These are phyloP conservation scores for Actinemys pallida DNA, from an alignment of 2,113 vertebrate species.

Conservation along the genomic window DNA sequence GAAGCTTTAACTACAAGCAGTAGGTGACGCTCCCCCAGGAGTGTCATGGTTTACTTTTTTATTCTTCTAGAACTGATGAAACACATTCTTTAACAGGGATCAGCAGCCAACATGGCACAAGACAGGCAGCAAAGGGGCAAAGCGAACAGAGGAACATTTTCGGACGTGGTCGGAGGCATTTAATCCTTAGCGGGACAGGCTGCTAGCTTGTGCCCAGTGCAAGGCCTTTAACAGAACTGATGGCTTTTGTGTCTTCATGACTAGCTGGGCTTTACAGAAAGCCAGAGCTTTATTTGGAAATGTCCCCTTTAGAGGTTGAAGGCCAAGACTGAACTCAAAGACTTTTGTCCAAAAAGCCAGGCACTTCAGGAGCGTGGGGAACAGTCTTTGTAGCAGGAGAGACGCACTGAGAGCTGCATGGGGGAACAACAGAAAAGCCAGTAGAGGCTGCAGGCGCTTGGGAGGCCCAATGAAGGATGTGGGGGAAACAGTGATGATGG, in stretches of 20 bases:
- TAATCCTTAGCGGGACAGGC: neutral
- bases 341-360: slow-evolving; percentile 1
- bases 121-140: slow-evolving; percentile 1
- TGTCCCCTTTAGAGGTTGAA: slow-evolving; percentile 4
- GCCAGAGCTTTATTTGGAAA: slow-evolving; percentile 13
- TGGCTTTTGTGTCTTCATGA: neutral
- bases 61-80: neutral
- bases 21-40: neutral
- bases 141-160: neutral
- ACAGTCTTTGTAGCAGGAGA: neutral
- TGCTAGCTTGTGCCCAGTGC: slow-evolving; percentile 22
- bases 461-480: neutral
- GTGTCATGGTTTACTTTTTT: neutral
- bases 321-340: slow-evolving; percentile 8
- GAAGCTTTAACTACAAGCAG: neutral
- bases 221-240: slow-evolving; percentile 24
- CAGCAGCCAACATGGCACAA: neutral
- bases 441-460: neutral
- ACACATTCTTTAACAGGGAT: neutral
- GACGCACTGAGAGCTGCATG: neutral
- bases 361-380: neutral
- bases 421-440: neutral
- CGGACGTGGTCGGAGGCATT: slow-evolving; percentile 1
- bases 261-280: slow-evolving; percentile 22
- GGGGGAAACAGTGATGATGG: neutral